phyloP scores from a whole-genome alignment of 2,888 invertebrate species.

The Megamerina dolium region DNA sequence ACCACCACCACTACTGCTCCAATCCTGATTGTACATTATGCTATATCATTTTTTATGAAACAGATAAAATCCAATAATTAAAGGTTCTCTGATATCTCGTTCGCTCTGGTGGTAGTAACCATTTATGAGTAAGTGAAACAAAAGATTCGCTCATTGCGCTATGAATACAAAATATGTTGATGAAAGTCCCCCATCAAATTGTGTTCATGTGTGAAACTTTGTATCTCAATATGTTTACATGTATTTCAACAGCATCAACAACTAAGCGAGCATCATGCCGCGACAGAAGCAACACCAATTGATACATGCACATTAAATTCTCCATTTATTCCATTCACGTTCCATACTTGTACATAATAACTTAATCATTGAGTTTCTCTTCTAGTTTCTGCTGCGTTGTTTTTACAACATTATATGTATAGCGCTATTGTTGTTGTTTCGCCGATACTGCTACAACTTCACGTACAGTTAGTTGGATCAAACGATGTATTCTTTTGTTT shows the following conservation, averaged over 20 bases:
- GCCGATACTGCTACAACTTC: background rate
- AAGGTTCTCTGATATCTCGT: conserved; percentile 38
- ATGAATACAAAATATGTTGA: conserved; percentile 45
- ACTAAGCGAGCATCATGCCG: no score
- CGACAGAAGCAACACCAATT: no score
- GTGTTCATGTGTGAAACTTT: conserved; percentile 9
- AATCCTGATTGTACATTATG: conserved; percentile 36
- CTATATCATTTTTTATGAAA: conserved; percentile 49
- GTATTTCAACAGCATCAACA: no score
- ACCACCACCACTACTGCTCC: conserved; percentile 4
- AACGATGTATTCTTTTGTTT: conserved; percentile 1
- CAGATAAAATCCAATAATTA: conserved; percentile 50
- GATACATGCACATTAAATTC: background rate
- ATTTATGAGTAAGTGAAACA: conserved; percentile 41
- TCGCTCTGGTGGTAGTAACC: conserved; percentile 29
- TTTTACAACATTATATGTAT: background rate
- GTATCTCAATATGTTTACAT: no score
- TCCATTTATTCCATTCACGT: background rate
- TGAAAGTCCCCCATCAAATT: conserved; percentile 2
- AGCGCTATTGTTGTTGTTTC: conserved; percentile 8
- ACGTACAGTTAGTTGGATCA: no score
- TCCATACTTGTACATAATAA: conserved; percentile 25
- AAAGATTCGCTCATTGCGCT: conserved; percentile 49
- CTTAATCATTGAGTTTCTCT: conserved; percentile 27
- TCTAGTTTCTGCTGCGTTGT: conserved; percentile 14